Evolutionary conservation across 2,113 vertebrate species (phyloP).

Genomic region (Amazona guildingii): DNA sequence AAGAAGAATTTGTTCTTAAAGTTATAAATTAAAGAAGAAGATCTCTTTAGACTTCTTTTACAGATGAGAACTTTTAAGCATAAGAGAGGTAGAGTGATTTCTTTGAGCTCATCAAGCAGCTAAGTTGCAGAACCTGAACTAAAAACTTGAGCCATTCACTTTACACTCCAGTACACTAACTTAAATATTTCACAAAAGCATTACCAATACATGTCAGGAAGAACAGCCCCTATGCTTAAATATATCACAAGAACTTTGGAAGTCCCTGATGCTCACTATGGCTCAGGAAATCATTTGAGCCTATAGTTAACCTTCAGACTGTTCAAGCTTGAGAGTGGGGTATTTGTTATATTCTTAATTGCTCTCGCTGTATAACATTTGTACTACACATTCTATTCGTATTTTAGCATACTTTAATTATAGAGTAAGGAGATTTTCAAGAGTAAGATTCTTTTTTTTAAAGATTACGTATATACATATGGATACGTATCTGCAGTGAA

Average conservation of each 20-base stretch:
- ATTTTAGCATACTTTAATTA: neutral
- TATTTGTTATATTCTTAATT: neutral
- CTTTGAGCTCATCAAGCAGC: neutral
- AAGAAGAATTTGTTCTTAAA: neutral
- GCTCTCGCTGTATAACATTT: neutral
- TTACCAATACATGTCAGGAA: neutral
- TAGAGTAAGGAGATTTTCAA: neutral
- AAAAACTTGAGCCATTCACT: neutral
- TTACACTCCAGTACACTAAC: neutral
- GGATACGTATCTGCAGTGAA: neutral
- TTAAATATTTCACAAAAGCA: neutral
- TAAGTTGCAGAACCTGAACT: neutral
- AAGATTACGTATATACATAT: neutral
- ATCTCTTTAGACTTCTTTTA: neutral
- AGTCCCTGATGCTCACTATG: neutral
- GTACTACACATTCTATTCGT: neutral
- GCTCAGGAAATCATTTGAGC: neutral
- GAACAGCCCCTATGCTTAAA: neutral
- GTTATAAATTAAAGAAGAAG: neutral
- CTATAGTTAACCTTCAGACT: neutral
- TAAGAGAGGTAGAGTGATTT: neutral
- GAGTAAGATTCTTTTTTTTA: neutral
- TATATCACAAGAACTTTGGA: neutral
- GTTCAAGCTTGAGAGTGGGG: neutral
- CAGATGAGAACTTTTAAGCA: rapidly evolving